Percentiles rank a stretch among this genome's conserved stretches.
Conservation (phyloP, 2,113 vertebrate species). For the Ctenomys sociabilis region DNA sequence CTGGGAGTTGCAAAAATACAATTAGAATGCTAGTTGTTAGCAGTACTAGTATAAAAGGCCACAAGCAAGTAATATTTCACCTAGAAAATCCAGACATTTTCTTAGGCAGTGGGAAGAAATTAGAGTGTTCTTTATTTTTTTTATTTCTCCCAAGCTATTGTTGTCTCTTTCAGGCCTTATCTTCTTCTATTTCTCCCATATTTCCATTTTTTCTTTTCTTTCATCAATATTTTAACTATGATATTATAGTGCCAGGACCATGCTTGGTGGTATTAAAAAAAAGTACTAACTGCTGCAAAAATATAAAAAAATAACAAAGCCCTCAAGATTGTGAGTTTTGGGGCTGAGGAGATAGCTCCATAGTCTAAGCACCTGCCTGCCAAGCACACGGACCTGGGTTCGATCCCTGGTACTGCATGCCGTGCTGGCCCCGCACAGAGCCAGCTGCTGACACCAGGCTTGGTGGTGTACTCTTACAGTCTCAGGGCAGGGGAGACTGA, state of each 20-base stretch:
- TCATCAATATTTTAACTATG: neutral
- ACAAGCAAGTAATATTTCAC: neutral
- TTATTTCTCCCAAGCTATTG: neutral
- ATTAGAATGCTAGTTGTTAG: neutral
- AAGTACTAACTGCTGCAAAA: neutral
- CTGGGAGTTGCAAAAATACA: conserved; percentile 3
- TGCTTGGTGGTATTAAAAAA: neutral
- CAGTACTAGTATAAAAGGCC: neutral
- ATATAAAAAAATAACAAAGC: neutral
- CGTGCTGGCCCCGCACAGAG: too few relatives aligned
- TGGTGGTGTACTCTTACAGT: too few relatives aligned
- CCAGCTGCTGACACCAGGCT: too few relatives aligned
- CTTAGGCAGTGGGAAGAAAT: neutral
- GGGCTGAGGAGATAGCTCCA: too few relatives aligned
- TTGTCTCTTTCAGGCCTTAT: neutral
- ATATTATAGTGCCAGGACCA: neutral
- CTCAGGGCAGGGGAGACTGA: too few relatives aligned
- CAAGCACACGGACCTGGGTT: too few relatives aligned
- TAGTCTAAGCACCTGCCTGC: too few relatives aligned
- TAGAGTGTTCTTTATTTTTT: neutral
- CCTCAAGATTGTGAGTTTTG: neutral
- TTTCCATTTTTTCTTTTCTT: neutral
- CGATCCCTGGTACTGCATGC: too few relatives aligned
- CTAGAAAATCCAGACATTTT: neutral
- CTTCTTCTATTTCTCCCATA: neutral